These are phyloP conservation scores for Chymomyza caudatula DNA, from an alignment of 2,888 invertebrate species.

Conservation along the genomic window DNA sequence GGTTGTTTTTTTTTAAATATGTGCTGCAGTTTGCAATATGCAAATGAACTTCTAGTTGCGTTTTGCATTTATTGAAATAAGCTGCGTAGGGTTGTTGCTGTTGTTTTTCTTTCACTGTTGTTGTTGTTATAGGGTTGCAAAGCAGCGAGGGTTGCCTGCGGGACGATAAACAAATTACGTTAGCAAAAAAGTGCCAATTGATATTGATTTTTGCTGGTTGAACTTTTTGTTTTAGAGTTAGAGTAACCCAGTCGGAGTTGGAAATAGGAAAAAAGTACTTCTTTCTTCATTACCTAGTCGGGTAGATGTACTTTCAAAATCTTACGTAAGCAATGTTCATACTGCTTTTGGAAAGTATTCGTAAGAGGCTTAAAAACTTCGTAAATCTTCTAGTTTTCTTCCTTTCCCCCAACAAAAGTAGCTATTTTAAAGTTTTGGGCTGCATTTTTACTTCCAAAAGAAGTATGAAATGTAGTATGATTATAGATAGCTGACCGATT, in stretches of 20 bases:
- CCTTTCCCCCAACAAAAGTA: no score
- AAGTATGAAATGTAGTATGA: no score
- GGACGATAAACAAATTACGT: conserved; percentile 52
- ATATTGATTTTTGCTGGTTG: not conserved
- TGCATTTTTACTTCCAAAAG: no score
- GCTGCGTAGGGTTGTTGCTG: conserved; percentile 6
- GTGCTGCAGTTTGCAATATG: conserved; percentile 50
- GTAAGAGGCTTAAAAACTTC: no score
- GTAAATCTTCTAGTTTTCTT: no score
- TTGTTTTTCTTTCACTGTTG: not conserved
- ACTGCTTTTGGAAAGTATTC: no score
- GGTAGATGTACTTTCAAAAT: no score
- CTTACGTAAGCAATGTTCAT: no score
- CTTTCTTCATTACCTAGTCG: no score
- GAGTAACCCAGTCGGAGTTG: not conserved
- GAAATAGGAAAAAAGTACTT: no score
- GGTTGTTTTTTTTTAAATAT: conserved; percentile 28
- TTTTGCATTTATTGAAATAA: conserved; percentile 55
- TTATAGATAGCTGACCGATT: no score
- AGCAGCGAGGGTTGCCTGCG: conserved; percentile 38
- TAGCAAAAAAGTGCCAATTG: not conserved
- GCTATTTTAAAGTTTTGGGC: no score
- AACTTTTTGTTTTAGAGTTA: not conserved
- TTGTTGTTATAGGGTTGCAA: conserved; percentile 22
- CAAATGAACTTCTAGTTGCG: conserved; percentile 65